Percentiles rank a stretch among this genome's conserved stretches.
These are phyloP conservation scores for Xenopus borealis DNA, from an alignment of 2,113 vertebrate species.

Conservation along the genomic window DNA sequence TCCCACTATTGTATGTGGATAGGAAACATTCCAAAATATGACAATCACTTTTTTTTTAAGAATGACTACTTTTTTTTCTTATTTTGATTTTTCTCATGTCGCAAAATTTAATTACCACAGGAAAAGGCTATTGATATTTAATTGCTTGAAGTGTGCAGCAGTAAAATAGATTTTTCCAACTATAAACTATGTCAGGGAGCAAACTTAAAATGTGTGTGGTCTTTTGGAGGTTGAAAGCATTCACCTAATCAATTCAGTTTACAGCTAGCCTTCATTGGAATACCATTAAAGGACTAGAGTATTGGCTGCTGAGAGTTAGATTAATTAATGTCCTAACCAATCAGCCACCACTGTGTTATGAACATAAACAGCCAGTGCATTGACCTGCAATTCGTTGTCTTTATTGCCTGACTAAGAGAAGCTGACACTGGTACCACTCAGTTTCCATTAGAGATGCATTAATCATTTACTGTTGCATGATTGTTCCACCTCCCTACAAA, in stretches of 20 bases:
- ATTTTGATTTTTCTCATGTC: background rate
- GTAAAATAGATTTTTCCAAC: slow-evolving; percentile 22
- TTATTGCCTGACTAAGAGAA: background rate
- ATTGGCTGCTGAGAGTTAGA: slow-evolving; percentile 16
- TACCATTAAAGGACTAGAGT: slow-evolving; percentile 19
- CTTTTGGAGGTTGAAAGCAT: slow-evolving; percentile 18
- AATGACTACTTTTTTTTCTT: no score
- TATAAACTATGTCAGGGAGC: slow-evolving; percentile 15
- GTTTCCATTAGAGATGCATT: background rate
- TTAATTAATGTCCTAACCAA: slow-evolving; percentile 20
- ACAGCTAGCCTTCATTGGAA: slow-evolving; percentile 18
- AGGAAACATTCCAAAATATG: no score
- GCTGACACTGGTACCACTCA: background rate
- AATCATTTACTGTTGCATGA: background rate
- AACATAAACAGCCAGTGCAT: slow-evolving; percentile 8
- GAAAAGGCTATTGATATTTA: background rate
- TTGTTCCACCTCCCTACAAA: background rate
- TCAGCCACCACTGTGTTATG: background rate
- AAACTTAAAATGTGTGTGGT: background rate
- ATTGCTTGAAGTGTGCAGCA: background rate
- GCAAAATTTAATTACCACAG: background rate
- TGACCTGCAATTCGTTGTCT: slow-evolving; percentile 5
- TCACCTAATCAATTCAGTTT: slow-evolving; percentile 28
- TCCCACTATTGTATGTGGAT: no score
- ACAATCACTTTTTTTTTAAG: no score